Percentiles rank a stretch among this genome's conserved stretches.
Evolutionary conservation across 2,797 vertebrate genomes (phyloP).

Genomic region (Pseudochirops corinnae): DNA sequence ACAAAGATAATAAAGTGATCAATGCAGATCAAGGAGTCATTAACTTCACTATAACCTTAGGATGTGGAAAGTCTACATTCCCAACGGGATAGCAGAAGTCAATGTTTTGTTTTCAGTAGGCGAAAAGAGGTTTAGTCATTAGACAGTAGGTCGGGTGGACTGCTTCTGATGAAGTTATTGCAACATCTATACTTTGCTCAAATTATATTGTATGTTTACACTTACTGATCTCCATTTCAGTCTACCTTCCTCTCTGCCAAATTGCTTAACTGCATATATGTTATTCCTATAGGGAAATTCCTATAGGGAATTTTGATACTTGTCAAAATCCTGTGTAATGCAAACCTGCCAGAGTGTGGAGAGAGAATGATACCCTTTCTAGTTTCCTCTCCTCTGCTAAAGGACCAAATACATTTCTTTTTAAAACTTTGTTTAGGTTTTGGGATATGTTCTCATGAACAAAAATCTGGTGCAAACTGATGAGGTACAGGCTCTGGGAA

Average conservation of each 20-base stretch:
- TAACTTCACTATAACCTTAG: constrained; percentile 27
- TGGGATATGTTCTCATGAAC: not conserved
- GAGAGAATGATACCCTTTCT: not conserved
- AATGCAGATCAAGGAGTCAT: not conserved
- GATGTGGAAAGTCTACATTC: not conserved
- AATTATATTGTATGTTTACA: not conserved
- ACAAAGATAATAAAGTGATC: constrained; percentile 12
- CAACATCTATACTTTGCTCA: not conserved
- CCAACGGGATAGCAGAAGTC: not conserved
- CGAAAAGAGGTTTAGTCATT: not conserved
- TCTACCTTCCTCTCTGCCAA: not conserved
- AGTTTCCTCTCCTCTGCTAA: not conserved
- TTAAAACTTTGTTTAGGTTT: not conserved
- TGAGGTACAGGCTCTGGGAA: no score
- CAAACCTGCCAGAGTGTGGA: not conserved
- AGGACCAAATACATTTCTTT: not conserved
- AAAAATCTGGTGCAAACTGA: not conserved
- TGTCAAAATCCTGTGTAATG: not conserved
- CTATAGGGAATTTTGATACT: not conserved
- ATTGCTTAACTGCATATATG: not conserved
- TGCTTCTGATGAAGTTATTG: not conserved
- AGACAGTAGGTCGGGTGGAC: not conserved
- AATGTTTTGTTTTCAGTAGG: constrained; percentile 10
- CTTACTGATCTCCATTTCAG: not conserved
- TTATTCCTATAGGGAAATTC: not conserved